phyloP scores from a whole-genome alignment of 2,797 vertebrate species.

The Triplophysa yarkandensis region DNA sequence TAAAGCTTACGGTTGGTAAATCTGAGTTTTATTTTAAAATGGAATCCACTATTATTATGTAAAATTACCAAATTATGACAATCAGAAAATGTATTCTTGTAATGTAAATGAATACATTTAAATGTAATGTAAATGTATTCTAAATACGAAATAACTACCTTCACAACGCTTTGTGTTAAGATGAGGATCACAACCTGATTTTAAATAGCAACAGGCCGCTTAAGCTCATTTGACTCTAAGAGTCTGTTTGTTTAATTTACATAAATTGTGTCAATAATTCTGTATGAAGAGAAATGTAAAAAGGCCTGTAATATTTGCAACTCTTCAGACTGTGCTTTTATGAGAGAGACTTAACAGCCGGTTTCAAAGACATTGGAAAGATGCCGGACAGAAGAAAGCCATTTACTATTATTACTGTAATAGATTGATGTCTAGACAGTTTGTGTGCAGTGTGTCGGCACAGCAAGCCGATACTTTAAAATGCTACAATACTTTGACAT shows the following conservation, averaged over 20 bases:
- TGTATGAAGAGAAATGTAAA: background rate
- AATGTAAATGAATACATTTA: too few species aligned
- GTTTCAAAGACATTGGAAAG: background rate
- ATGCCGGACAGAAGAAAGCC: background rate
- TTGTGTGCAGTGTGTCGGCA: background rate
- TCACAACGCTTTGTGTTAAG: too few species aligned
- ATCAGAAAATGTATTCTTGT: too few species aligned
- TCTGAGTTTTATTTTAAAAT: background rate
- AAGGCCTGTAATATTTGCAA: background rate
- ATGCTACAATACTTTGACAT: too few species aligned
- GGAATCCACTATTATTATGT: background rate
- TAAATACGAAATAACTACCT: too few species aligned
- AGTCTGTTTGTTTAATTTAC: background rate
- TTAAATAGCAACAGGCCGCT: too few species aligned
- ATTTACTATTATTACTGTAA: background rate
- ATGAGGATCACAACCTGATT: too few species aligned
- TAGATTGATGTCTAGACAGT: constrained; percentile 3
- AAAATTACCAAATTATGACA: too few species aligned
- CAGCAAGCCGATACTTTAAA: background rate
- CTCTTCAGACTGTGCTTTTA: background rate
- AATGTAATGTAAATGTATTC: too few species aligned
- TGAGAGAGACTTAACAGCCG: background rate
- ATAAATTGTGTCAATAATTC: background rate
- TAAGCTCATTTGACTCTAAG: background rate
- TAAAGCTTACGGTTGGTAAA: background rate